Percentiles rank a stretch among this genome's conserved stretches.
Evolutionary conservation across 2,797 vertebrate genomes (phyloP).

Genomic region (Staurois parvus): DNA sequence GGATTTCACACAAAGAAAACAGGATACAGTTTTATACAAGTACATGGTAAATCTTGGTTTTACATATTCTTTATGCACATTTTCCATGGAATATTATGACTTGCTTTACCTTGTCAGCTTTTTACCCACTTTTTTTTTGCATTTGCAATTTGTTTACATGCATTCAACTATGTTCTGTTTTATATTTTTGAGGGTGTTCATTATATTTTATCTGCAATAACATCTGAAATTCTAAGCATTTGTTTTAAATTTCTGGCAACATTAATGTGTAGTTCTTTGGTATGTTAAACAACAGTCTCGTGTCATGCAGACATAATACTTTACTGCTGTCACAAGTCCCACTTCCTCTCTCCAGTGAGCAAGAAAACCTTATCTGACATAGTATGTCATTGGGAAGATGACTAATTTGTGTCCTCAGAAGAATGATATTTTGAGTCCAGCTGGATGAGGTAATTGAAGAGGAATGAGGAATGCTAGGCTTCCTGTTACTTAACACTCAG

Average conservation of each 20-base stretch:
- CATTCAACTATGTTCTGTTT: background rate
- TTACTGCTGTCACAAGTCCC: slow-evolving; percentile 29
- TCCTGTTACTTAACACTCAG: slow-evolving; percentile 58
- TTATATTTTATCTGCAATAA: background rate
- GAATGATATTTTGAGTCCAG: slow-evolving; percentile 53
- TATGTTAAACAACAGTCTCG: slow-evolving; percentile 28
- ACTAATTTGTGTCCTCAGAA: slow-evolving; percentile 48
- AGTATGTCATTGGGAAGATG: slow-evolving; percentile 49
- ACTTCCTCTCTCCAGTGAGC: slow-evolving; percentile 14
- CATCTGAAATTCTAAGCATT: background rate
- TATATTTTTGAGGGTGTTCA: background rate
- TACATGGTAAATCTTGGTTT: no score
- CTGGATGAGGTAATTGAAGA: slow-evolving; percentile 50
- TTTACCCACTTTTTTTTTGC: background rate
- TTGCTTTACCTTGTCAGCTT: no score
- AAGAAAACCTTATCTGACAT: slow-evolving; percentile 51
- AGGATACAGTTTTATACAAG: no score
- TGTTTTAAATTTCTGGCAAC: background rate
- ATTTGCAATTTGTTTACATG: background rate
- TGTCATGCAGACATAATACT: slow-evolving; percentile 51
- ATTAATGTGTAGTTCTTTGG: background rate
- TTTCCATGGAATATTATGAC: no score
- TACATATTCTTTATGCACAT: no score
- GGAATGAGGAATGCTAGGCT: slow-evolving; percentile 56
- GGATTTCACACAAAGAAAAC: no score